Evolutionary conservation across 2,113 vertebrate species (phyloP).

Genomic region (Caranx melampygus): DNA sequence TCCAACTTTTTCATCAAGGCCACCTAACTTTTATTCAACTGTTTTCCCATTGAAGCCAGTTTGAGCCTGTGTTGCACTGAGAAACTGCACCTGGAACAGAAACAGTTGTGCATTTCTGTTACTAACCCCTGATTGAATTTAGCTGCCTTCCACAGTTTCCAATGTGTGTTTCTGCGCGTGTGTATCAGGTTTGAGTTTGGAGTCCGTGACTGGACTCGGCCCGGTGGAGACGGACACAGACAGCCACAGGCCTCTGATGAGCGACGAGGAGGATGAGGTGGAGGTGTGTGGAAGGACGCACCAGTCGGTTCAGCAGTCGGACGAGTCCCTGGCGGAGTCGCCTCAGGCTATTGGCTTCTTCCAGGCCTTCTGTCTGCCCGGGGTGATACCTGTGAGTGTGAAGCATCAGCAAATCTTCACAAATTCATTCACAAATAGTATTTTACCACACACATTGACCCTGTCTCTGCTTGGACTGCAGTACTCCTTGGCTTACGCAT

Average conservation of each 20-base stretch:
- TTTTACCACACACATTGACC: neutral
- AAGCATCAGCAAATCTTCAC: neutral
- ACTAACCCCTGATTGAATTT: neutral
- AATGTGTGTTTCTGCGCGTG: constrained; percentile 2
- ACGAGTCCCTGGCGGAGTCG: constrained; percentile 63
- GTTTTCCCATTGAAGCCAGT: neutral
- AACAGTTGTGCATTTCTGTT: neutral
- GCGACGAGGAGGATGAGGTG: constrained; percentile 82
- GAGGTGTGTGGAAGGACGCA: constrained; percentile 76
- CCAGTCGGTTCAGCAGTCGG: constrained; percentile 83
- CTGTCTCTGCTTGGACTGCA: constrained; percentile 57
- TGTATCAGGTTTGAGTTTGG: constrained; percentile 73
- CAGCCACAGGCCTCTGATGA: constrained; percentile 90
- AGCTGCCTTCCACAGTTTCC: neutral
- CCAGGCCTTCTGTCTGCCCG: constrained; percentile 94
- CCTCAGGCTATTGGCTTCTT: constrained; percentile 86
- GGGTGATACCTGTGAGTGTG: constrained; percentile 90
- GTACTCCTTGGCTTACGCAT: constrained; percentile 96
- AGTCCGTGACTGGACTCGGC: constrained; percentile 67
- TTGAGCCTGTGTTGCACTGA: neutral
- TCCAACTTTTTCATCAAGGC: neutral
- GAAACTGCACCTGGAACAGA: neutral
- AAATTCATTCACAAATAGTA: no score
- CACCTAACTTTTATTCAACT: neutral
- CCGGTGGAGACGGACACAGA: constrained; percentile 87